Conservation (phyloP, 2,888 invertebrate genomes). For the Melanostoma mellinum region DNA sequence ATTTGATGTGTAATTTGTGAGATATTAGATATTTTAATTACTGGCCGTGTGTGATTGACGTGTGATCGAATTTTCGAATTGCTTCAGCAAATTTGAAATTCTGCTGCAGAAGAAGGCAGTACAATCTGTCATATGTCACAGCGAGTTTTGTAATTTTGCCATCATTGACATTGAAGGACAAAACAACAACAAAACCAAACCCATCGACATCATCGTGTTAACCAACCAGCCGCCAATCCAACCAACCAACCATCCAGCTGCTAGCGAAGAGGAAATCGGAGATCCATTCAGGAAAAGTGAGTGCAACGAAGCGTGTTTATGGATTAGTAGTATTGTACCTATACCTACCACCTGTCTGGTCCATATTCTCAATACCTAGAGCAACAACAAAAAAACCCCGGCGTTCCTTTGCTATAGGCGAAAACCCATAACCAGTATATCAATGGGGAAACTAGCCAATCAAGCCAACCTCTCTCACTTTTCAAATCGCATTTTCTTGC, state of each 20-base stretch:
- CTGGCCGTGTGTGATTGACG: conserved; percentile 12
- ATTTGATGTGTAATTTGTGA: conserved; percentile 28
- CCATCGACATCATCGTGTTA: conserved; percentile 10
- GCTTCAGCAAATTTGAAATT: conserved; percentile 16
- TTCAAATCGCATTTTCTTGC: conserved; percentile 62
- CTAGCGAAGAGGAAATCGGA: conserved; percentile 51
- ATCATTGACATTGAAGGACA: conserved; percentile 5
- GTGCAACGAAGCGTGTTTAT: conserved; percentile 66
- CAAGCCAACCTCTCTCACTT: conserved; percentile 67
- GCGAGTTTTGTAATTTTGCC: conserved; percentile 8
- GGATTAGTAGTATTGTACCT: conserved; percentile 49
- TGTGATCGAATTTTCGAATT: conserved; percentile 29
- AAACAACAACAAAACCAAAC: background rate
- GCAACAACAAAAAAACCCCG: background rate
- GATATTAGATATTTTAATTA: conserved; percentile 41
- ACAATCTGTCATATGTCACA: background rate
- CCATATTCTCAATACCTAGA: conserved; percentile 19
- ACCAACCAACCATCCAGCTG: conserved; percentile 37
- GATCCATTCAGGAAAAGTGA: conserved; percentile 70
- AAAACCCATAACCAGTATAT: conserved; percentile 26
- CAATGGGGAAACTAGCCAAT: conserved; percentile 35
- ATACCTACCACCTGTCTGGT: conserved; percentile 46
- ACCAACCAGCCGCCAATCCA: conserved; percentile 11
- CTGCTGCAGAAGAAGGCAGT: background rate
- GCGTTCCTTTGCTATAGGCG: conserved; percentile 19